These are phyloP conservation scores for Eristalis intricaria DNA, from an alignment of 2,888 invertebrate genomes.

Conservation along the genomic window DNA sequence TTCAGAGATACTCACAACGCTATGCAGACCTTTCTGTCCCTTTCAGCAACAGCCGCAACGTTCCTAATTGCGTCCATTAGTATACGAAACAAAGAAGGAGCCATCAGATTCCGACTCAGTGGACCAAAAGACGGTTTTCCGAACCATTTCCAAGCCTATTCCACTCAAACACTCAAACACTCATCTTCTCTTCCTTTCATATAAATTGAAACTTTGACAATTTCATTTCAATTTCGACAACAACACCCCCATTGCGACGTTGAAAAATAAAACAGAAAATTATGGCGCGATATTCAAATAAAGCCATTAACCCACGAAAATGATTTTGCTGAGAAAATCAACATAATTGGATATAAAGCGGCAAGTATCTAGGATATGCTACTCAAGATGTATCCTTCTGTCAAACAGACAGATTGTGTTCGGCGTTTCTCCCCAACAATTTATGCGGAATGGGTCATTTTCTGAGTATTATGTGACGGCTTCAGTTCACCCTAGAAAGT, in stretches of 20 bases:
- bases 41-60: conserved; percentile 2
- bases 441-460: conserved; percentile 16
- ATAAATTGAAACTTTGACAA: conserved; percentile 35
- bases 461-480: conserved; percentile 26
- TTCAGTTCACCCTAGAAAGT: conserved; percentile 31
- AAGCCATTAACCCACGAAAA: conserved; percentile 58
- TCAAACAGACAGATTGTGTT: conserved; percentile 38
- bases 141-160: conserved; percentile 22
- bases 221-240: conserved; percentile 47
- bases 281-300: conserved; percentile 56
- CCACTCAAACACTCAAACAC: neutral
- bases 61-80: conserved; percentile 19
- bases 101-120: conserved; percentile 31
- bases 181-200: neutral
- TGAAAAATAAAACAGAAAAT: conserved; percentile 13
- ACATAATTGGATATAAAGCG: conserved; percentile 50
- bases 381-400: conserved; percentile 15
- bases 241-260: neutral
- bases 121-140: conserved; percentile 33
- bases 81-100: conserved; percentile 30
- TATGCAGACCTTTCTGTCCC: neutral
- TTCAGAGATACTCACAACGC: neutral
- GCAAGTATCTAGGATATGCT: conserved; percentile 19
- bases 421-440: conserved; percentile 1
- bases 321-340: conserved; percentile 34